A percentile compares a stretch with the other conserved stretches of the same genome.
Evolutionary conservation across 2,113 vertebrate species (phyloP).

Genomic region (Amphiprion ocellaris): DNA sequence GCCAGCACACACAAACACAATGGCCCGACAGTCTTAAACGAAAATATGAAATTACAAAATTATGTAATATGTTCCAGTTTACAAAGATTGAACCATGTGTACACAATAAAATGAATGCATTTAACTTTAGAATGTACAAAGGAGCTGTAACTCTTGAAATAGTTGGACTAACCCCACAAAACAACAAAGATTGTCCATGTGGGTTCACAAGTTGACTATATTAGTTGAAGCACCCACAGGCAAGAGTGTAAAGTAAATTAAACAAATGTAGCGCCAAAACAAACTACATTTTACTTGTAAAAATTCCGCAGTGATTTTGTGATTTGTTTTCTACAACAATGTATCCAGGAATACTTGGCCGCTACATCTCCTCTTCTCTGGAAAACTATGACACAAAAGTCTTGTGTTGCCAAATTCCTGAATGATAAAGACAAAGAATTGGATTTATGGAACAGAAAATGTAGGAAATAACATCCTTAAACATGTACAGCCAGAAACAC

Average conservation of each 20-base stretch:
- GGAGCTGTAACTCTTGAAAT: too few species aligned
- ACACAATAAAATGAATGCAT: too few species aligned
- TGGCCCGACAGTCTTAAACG: too few species aligned
- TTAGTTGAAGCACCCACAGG: not conserved
- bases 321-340: not conserved
- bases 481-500: not conserved
- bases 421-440: conserved; percentile 11
- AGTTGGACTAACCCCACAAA: too few species aligned
- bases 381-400: not conserved
- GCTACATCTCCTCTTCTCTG: not conserved
- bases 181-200: not conserved
- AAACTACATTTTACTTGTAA: not conserved
- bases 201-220: conserved; percentile 14
- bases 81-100: too few species aligned
- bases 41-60: too few species aligned
- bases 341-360: not conserved
- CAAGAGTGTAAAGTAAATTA: not conserved
- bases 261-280: not conserved
- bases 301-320: not conserved
- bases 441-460: not conserved
- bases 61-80: too few species aligned
- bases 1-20: too few species aligned
- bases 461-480: not conserved
- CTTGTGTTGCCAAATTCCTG: not conserved
- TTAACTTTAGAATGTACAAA: too few species aligned